Evolutionary conservation across 2,797 vertebrate genomes (phyloP).

Genomic region (Linurgus olivaceus): DNA sequence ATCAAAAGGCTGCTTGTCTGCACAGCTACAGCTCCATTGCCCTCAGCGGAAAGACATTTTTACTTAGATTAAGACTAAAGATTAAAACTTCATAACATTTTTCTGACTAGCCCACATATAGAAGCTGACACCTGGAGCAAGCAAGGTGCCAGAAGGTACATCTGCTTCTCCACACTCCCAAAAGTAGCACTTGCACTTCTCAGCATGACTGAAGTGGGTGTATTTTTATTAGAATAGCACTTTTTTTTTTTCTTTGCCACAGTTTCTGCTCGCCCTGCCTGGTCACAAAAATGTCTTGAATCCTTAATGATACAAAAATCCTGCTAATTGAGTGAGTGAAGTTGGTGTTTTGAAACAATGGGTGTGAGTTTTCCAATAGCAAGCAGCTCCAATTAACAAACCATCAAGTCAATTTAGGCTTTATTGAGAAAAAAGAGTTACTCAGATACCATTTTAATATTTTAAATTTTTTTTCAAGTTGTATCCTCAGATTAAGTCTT

Average conservation of each 20-base stretch:
- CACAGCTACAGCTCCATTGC: background rate
- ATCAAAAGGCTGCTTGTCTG: background rate
- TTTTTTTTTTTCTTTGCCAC: background rate
- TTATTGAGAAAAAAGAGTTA: background rate
- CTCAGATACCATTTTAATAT: background rate
- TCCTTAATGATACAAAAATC: background rate
- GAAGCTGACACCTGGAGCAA: background rate
- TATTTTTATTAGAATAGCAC: background rate
- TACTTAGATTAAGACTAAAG: background rate
- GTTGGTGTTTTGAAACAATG: background rate
- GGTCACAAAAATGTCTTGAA: background rate
- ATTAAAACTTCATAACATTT: background rate
- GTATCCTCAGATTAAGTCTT: background rate
- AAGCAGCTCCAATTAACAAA: background rate
- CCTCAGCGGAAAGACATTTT: background rate
- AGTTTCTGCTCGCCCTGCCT: background rate
- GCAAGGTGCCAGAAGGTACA: background rate
- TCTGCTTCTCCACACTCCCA: background rate
- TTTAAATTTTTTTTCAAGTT: fast-evolving
- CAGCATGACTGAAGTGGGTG: background rate
- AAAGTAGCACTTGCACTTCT: background rate
- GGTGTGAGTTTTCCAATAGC: background rate
- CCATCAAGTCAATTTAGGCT: background rate
- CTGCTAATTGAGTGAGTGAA: background rate
- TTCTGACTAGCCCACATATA: background rate